phyloP scores from a whole-genome alignment of 2,113 vertebrate species.

The Daubentonia madagascariensis region DNA sequence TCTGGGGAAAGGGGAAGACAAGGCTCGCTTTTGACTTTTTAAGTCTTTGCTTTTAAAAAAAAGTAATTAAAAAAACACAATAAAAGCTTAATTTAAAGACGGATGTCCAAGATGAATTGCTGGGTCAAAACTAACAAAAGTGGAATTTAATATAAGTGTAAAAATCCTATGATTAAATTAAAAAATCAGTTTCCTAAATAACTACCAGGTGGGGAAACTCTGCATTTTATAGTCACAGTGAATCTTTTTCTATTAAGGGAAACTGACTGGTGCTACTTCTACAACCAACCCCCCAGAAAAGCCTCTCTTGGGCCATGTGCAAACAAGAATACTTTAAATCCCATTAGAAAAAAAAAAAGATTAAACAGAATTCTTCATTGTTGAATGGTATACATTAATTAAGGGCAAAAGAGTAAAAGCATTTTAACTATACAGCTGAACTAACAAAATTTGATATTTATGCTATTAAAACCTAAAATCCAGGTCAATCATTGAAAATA shows the following conservation, averaged over 20 bases:
- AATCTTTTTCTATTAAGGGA: constrained; percentile 49
- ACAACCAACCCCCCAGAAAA: neutral
- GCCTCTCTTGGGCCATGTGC: constrained; percentile 32
- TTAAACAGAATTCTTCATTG: constrained; percentile 71
- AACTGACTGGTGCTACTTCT: neutral
- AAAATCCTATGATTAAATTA: constrained; percentile 58
- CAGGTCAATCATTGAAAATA: constrained; percentile 68
- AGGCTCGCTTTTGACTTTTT: neutral
- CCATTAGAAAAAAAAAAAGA: constrained; percentile 41
- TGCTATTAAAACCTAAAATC: constrained; percentile 57
- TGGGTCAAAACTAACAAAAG: constrained; percentile 62
- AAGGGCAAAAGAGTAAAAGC: constrained; percentile 56
- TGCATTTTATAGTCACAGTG: constrained; percentile 13
- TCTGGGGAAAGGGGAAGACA: neutral
- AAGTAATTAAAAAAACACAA: neutral
- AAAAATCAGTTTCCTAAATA: constrained; percentile 69
- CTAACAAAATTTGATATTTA: constrained; percentile 74
- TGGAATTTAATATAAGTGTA: constrained; percentile 69
- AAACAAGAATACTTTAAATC: constrained; percentile 76
- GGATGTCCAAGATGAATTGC: constrained; percentile 48
- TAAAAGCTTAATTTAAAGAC: constrained; percentile 60
- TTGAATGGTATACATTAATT: constrained; percentile 67
- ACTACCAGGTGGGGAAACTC: constrained; percentile 60
- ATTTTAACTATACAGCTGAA: constrained; percentile 73
- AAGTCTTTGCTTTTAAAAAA: neutral